phyloP scores from a whole-genome alignment of 2,797 vertebrate species.

The Sebastes taczanowskii region DNA sequence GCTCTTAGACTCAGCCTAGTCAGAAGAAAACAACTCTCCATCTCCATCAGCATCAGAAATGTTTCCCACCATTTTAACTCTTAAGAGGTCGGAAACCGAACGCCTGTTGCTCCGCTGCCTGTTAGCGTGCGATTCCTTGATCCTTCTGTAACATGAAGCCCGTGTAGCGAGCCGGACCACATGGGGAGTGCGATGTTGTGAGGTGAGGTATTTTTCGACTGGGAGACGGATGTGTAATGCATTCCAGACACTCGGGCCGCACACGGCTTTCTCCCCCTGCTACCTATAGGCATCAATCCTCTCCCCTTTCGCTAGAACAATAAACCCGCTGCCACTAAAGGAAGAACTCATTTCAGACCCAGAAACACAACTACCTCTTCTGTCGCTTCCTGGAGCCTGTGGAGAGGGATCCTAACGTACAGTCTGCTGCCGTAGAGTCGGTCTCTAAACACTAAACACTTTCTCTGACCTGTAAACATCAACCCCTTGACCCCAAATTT shows the following conservation, averaged over 20 bases:
- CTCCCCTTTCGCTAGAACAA: conserved; percentile 82
- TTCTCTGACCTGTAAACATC: conserved; percentile 47
- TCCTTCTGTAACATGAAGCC: conserved; percentile 76
- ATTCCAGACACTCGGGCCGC: conserved; percentile 78
- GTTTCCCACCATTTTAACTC: conserved; percentile 37
- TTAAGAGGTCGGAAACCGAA: conserved; percentile 24
- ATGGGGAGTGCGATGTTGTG: conserved; percentile 78
- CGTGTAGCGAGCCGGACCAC: conserved; percentile 71
- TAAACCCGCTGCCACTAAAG: conserved; percentile 77
- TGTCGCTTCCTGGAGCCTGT: conserved; percentile 52
- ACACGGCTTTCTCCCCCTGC: conserved; percentile 69
- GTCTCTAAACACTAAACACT: conserved; percentile 38
- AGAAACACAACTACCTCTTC: conserved; percentile 67
- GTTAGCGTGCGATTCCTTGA: conserved; percentile 77
- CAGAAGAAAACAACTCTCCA: conserved; percentile 33
- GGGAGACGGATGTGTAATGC: conserved; percentile 79
- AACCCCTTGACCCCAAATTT: conserved; percentile 38
- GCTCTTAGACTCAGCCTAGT: not conserved
- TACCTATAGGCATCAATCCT: conserved; percentile 85
- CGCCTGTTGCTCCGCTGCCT: conserved; percentile 46
- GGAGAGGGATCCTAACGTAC: conserved; percentile 21
- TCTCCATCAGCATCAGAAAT: conserved; percentile 20
- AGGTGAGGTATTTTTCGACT: conserved; percentile 78
- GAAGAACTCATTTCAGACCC: conserved; percentile 68
- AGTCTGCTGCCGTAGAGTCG: conserved; percentile 1